These are phyloP conservation scores for Brevipalpus yothersi DNA, from an alignment of 1,140 invertebrate species.

Conservation along the genomic window DNA sequence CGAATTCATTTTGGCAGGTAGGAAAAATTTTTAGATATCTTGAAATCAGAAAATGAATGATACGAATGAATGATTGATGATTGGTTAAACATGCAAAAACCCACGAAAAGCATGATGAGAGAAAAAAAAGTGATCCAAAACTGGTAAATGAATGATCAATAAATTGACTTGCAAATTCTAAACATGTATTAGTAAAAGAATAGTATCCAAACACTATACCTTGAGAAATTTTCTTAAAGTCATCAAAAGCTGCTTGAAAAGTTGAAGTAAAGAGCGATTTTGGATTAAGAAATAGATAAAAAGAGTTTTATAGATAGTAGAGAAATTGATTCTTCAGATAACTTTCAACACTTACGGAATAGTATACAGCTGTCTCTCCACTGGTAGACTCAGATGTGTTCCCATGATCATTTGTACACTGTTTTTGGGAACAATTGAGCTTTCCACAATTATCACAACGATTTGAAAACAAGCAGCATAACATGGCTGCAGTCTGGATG, in stretches of 20 bases:
- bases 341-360: no score
- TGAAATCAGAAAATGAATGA: not conserved
- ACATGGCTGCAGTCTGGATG: constrained; percentile 74
- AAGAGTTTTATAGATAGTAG: no score
- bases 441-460: not conserved
- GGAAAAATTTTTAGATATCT: not conserved
- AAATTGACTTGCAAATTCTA: not conserved
- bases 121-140: not conserved
- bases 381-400: no score
- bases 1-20: no score
- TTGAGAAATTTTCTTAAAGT: not conserved
- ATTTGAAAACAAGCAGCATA: constrained; percentile 43
- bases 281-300: no score
- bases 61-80: not conserved
- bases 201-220: not conserved
- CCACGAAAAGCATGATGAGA: not conserved
- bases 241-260: not conserved
- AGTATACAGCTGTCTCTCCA: no score
- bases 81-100: not conserved
- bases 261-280: no score
- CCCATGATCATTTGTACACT: not conserved
- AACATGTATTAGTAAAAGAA: no score
- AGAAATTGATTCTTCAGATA: no score
- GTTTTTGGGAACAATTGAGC: not conserved
- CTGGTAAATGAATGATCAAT: no score